These are phyloP conservation scores for Berghia stephanieae DNA, from an alignment of 1,140 invertebrate species.

Conservation along the genomic window DNA sequence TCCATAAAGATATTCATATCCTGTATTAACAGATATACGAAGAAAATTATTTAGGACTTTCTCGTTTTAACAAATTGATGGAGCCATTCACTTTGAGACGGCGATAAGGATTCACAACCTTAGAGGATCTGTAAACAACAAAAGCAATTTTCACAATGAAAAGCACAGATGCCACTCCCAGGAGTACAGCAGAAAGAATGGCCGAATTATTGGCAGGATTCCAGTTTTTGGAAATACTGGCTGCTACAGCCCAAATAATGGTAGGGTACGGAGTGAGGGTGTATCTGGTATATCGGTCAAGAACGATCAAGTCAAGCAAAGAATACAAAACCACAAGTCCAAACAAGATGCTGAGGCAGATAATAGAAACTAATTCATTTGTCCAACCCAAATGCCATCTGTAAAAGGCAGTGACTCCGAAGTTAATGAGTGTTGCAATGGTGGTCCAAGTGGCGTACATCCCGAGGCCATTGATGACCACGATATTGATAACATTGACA, in stretches of 20 bases:
- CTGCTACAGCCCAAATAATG: conserved; percentile 49
- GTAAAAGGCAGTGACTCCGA: conserved; percentile 52
- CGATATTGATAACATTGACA: conserved; percentile 52
- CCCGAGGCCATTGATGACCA: conserved; percentile 61
- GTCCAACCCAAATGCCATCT: conserved; percentile 29
- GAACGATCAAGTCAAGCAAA: conserved; percentile 47
- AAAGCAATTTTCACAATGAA: conserved; percentile 15
- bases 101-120: neutral
- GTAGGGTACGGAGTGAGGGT: conserved; percentile 55
- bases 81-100: no score
- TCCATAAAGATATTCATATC: no score
- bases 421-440: conserved; percentile 58
- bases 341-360: conserved; percentile 41
- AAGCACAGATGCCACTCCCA: conserved; percentile 18
- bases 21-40: neutral
- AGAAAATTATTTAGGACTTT: neutral
- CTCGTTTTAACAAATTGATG: no score
- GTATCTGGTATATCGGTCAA: conserved; percentile 56
- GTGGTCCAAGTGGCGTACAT: conserved; percentile 61
- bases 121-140: neutral
- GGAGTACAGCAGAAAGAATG: conserved; percentile 32
- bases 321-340: conserved; percentile 46
- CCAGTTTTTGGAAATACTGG: conserved; percentile 48
- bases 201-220: conserved; percentile 23
- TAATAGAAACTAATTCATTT: conserved; percentile 37